Evolutionary conservation across 2,888 invertebrate genomes (phyloP), one percentile per base, ranked within the genome.

Genomic region (Ochropacha duplaris): DNA sequence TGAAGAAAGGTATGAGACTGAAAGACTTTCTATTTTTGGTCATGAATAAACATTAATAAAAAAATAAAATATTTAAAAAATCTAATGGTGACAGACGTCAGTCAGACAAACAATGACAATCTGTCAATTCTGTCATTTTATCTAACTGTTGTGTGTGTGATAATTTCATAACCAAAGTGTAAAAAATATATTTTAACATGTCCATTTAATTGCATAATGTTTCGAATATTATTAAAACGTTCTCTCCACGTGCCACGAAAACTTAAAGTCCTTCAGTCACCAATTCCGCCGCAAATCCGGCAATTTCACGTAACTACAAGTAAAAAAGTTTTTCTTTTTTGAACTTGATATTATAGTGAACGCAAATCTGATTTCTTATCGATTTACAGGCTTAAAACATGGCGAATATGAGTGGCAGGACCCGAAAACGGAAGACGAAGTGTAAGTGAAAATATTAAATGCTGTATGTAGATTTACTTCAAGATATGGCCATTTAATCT

Each of bases 351-450:
- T 64, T 24, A 60, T 51, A 8, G 22, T 22, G 49, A 54, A 56
- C 64, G 51, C 52, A 49, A 16, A 50, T 31, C n/a, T 54, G 62
- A 61, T 64, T 64, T 16, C 49, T 66, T 2, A 57, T 31, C 68
- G 57, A 57, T 62, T 92, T 90, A 57, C 74, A 95, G 95, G 76
- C 66, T 73, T 93, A 64, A 79, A 71, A 56, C 96, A 96, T 78
- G 96, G 96, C n/a, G 96, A 96, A 90, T 98, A 96, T 84, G 99
- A 99, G 92, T 97, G 96, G 96, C 94, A 97, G 87, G 98, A 99
- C 85, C 98, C 99, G 4, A 97, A 97, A 86, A 96, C 96, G 0
- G 96, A 97, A 74, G 96, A 97, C 72, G 98, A 99, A 94, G 94
- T 98, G 98, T 98, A 94, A 94, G 96, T 94, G n/a, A 11, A 8